These are phyloP conservation scores for Tyrannus savana DNA, from an alignment of 2,113 vertebrate genomes.

Conservation along the genomic window DNA sequence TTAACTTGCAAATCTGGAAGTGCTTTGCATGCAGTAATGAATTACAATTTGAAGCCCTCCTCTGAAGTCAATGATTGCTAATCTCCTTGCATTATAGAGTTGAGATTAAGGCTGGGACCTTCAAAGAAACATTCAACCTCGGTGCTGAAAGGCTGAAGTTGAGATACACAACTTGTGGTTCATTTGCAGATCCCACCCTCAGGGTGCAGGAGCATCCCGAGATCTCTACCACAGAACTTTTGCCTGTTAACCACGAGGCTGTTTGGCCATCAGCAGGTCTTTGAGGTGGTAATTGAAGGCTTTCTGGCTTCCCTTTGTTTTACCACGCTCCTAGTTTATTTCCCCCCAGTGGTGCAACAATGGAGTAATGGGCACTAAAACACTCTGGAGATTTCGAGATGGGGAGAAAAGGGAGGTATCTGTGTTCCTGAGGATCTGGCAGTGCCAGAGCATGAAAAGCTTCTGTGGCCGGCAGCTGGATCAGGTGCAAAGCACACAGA, in stretches of 20 bases:
- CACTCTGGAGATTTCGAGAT: background rate
- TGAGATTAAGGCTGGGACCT: background rate
- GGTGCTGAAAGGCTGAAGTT: background rate
- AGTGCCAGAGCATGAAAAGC: background rate
- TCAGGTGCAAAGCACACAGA: background rate
- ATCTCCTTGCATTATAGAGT: background rate
- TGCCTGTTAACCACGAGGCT: background rate
- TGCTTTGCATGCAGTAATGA: background rate
- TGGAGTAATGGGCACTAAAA: background rate
- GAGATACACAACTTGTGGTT: background rate
- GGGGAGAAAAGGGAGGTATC: background rate
- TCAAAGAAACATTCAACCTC: background rate
- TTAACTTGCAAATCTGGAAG: constrained; percentile 19
- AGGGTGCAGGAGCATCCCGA: background rate
- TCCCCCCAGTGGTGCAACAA: background rate
- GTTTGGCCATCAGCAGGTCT: background rate
- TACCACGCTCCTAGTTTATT: background rate
- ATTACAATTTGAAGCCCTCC: background rate
- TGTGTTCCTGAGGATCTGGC: background rate
- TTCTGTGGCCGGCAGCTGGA: background rate
- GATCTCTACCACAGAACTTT: background rate
- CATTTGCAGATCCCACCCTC: background rate
- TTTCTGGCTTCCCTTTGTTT: background rate
- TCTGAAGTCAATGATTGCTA: background rate
- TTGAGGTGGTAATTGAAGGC: background rate